These are phyloP conservation scores for Lepidochrysops patricia DNA, from an alignment of 2,888 invertebrate genomes.

Conservation along the genomic window DNA sequence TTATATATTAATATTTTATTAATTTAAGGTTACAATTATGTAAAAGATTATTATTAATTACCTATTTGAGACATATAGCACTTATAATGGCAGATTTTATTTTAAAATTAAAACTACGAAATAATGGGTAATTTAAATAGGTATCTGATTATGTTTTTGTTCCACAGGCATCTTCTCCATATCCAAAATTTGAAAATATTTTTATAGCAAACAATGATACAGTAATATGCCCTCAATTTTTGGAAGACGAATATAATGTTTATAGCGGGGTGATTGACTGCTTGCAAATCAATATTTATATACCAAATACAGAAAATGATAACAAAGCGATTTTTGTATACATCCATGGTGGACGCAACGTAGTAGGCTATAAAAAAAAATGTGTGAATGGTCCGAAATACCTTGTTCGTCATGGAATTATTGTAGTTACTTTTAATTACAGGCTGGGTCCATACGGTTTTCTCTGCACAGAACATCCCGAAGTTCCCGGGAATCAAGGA, in stretches of 20 bases:
- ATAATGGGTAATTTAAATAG: no score
- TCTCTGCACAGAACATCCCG: slow-evolving; percentile 37
- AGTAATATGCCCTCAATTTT: background rate
- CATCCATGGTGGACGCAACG: background rate
- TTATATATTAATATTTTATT: no score
- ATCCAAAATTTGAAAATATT: background rate
- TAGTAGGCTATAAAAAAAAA: background rate
- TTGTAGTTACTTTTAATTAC: slow-evolving; percentile 32
- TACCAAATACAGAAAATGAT: background rate
- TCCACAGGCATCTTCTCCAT: background rate
- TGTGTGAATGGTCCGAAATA: background rate
- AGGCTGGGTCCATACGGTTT: slow-evolving; percentile 31
- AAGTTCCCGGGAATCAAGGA: no score
- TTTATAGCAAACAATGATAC: background rate
- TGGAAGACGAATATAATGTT: no score
- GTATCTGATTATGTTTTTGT: no score
- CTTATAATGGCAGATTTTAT: no score
- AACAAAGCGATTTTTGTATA: background rate
- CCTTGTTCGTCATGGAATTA: slow-evolving; percentile 21
- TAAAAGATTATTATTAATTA: no score
- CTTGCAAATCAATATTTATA: background rate
- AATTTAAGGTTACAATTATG: no score
- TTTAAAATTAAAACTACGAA: no score
- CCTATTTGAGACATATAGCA: no score
- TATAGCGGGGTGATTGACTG: background rate